Base-by-base conservation (phyloP, 2,888 invertebrate genomes). In the Epirrita christyi region DNA sequence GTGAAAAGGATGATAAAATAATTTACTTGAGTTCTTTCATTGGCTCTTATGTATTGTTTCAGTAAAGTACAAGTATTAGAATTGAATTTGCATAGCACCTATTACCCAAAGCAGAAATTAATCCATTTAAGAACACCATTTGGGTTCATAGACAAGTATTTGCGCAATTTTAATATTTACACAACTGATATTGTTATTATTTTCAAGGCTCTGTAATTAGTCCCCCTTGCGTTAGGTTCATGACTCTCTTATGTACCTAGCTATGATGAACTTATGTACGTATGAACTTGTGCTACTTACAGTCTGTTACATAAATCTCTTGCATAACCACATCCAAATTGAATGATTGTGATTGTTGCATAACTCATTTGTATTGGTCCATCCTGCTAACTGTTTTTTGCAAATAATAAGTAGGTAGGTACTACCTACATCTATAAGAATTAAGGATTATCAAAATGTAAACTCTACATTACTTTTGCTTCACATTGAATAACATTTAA, bases 401-500 rank as follows among this genome's bases (percentile, higher is more conserved):
- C 7, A 2, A 21, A 41, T n/a, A n/a, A 8, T 21, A 32, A 7
- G 6, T 29, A 29, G 9, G 7, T 32, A 7, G 9, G 2, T 32
- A 32, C 8, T 5, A 32, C 9, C 32, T 9, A 28, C 6, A 7
- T 8, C 8, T 29, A 29, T 0, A 32, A 32, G 32, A 32, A 32
- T 7, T 0, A 32, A 1, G 9, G 9, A 32, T 13, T 4, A 36
- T 11, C n/a, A n/a, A 38, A 51, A 57, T 47, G 7, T 43, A 57
- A 57, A 52, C 7, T 13, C 15, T 8, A 46, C 15, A 37, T 36
- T 64, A 61, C 2, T 21, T 21, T 21, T 64, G 55, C 60, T 65
- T 76, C 71, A 76, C 66, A 75, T 71, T 65, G 72, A 73, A 64
- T 55, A 58, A 55, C 66, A 70, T 74, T 69, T 76, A 74, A 63